A percentile compares a stretch with the other conserved stretches of the same genome.
These are phyloP conservation scores for Etheostoma perlongum DNA, from an alignment of 2,797 vertebrate genomes.

Conservation along the genomic window DNA sequence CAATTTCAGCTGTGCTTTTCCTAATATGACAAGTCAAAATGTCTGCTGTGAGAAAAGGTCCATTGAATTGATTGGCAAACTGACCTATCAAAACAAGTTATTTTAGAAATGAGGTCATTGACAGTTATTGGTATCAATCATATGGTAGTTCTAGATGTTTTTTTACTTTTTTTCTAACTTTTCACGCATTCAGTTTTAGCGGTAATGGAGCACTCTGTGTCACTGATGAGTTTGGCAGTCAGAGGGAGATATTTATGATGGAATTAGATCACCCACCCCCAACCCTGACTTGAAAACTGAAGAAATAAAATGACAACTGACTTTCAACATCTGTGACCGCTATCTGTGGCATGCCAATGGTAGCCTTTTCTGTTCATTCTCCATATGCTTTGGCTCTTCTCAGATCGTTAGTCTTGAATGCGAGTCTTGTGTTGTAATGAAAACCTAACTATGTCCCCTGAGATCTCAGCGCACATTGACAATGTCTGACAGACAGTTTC, in stretches of 20 bases:
- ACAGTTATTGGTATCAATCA: too few relatives aligned
- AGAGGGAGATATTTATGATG: conserved; percentile 61
- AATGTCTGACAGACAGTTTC: conserved; percentile 59
- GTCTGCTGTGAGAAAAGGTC: too few relatives aligned
- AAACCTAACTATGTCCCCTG: conserved; percentile 63
- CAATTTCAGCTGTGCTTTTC: too few relatives aligned
- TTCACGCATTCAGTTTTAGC: conserved; percentile 1
- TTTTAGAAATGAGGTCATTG: too few relatives aligned
- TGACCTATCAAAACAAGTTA: too few relatives aligned
- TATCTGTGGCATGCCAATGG: conserved; percentile 50
- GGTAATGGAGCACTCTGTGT: conserved; percentile 36
- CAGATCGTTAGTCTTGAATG: conserved; percentile 38
- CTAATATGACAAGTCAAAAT: too few relatives aligned
- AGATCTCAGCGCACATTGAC: conserved; percentile 58
- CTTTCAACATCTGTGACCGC: conserved; percentile 55
- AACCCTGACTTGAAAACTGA: conserved; percentile 36
- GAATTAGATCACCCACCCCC: conserved; percentile 29
- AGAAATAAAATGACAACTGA: conserved; percentile 44
- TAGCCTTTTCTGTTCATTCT: conserved; percentile 51
- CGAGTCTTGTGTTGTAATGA: conserved; percentile 48
- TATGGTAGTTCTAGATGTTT: not conserved
- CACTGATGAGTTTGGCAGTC: conserved; percentile 39
- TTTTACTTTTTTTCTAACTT: conserved; percentile 3
- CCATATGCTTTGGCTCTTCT: conserved; percentile 58
- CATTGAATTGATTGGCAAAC: too few relatives aligned